These are phyloP conservation scores for Strigamia maritima DNA, from an alignment of 2,888 invertebrate species.

Conservation along the genomic window DNA sequence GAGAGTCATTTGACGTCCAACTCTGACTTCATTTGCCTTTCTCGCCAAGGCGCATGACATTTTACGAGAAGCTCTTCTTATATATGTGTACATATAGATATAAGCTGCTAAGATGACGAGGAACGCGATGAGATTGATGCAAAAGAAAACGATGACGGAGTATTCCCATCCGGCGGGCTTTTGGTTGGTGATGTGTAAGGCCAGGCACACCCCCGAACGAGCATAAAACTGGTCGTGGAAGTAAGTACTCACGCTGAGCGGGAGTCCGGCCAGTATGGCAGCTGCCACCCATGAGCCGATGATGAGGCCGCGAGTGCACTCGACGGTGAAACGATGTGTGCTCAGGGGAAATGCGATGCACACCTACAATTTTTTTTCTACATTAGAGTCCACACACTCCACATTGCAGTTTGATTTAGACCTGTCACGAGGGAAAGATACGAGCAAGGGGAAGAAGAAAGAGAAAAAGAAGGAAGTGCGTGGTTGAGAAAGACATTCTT, in stretches of 20 bases:
- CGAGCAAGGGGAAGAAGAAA: neutral
- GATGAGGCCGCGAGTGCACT: constrained; percentile 44
- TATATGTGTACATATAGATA: constrained; percentile 48
- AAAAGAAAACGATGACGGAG: constrained; percentile 49
- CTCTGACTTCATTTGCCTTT: constrained; percentile 45
- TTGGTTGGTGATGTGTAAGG: constrained; percentile 50
- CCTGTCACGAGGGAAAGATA: neutral
- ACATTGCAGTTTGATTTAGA: neutral
- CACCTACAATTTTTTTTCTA: constrained; percentile 35
- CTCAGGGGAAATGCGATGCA: constrained; percentile 43
- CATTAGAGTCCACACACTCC: neutral
- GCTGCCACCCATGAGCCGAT: constrained; percentile 47
- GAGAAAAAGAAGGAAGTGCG: neutral
- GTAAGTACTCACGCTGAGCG: constrained; percentile 47
- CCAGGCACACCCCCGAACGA: constrained; percentile 50
- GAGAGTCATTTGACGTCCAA: constrained; percentile 49
- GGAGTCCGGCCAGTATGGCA: constrained; percentile 47
- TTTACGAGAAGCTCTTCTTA: constrained; percentile 44
- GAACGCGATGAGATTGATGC: constrained; percentile 49
- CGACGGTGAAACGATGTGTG: constrained; percentile 44
- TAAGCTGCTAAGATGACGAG: constrained; percentile 49
- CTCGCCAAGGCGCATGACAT: constrained; percentile 44
- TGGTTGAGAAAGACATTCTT: neutral
- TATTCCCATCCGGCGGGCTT: constrained; percentile 51
- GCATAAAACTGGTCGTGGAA: constrained; percentile 49